These are phyloP conservation scores for Leptura quadrifasciata DNA, from an alignment of 2,888 invertebrate genomes.

Conservation along the genomic window DNA sequence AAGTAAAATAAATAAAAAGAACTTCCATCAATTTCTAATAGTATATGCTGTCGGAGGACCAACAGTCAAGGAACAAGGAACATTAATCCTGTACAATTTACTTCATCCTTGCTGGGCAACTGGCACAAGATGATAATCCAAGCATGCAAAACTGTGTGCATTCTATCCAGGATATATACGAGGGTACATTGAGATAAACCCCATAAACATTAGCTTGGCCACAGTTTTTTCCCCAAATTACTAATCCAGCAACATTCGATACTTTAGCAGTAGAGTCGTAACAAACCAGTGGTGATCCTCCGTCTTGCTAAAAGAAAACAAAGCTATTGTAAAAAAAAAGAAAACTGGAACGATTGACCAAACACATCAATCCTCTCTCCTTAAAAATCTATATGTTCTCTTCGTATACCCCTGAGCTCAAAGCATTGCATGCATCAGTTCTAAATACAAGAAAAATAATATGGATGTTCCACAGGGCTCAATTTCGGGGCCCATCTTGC, in stretches of 20 bases:
- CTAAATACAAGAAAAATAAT: no score
- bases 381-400: no score
- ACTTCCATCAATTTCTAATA: no score
- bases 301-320: slow-evolving; percentile 78
- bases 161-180: slow-evolving; percentile 82
- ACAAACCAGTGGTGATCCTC: slow-evolving; percentile 83
- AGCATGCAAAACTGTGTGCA: slow-evolving; percentile 49
- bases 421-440: no score
- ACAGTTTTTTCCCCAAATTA: slow-evolving; percentile 84
- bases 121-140: slow-evolving; percentile 43
- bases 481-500: no score
- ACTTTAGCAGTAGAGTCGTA: slow-evolving; percentile 65
- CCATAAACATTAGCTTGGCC: slow-evolving; percentile 82
- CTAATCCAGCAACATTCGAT: slow-evolving; percentile 80
- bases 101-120: slow-evolving; percentile 43
- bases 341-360: no score
- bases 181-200: slow-evolving; percentile 84
- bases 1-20: no score
- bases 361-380: no score
- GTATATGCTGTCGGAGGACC: no score
- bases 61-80: background rate
- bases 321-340: background rate
- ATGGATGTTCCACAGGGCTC: no score
- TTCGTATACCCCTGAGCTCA: no score
- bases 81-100: background rate